A percentile compares a stretch with the other conserved stretches of the same genome.
These are phyloP conservation scores for Pachyseris speciosa DNA, from an alignment of 64 coral and sea anemone genomes.

Conservation along the genomic window DNA sequence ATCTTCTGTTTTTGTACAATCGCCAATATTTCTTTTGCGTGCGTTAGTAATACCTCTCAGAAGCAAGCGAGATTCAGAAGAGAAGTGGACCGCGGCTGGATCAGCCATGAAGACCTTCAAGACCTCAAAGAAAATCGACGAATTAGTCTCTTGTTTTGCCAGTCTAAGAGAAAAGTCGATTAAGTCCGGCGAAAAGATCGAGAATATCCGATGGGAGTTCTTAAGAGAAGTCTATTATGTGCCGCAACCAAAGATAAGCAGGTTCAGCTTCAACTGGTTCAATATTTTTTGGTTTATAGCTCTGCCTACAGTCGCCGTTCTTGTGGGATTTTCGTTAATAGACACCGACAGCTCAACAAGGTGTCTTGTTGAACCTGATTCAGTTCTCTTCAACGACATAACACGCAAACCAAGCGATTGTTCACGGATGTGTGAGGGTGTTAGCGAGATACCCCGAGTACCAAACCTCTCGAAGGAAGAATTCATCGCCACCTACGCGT, in stretches of 20 bases:
- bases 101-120: neutral
- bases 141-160: conserved; percentile 29
- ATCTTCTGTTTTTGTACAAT: neutral
- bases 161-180: conserved; percentile 45
- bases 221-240: conserved; percentile 22
- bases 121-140: conserved; percentile 10
- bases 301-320: conserved; percentile 53
- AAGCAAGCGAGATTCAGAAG: neutral
- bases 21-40: neutral
- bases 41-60: neutral
- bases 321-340: conserved; percentile 20
- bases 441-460: conserved; percentile 75
- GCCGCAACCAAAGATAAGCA: neutral
- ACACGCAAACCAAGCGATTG: conserved; percentile 88
- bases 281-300: conserved; percentile 31
- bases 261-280: conserved; percentile 3
- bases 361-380: conserved; percentile 81
- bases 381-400: conserved; percentile 70
- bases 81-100: too few species aligned
- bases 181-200: conserved; percentile 39
- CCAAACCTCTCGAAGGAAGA: conserved; percentile 76
- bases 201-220: conserved; percentile 70
- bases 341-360: conserved; percentile 36
- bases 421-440: conserved; percentile 81
- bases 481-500: conserved; percentile 90